Evolutionary conservation across 2,888 invertebrate species (phyloP).

Genomic region (Strigamia transsilvanica): DNA sequence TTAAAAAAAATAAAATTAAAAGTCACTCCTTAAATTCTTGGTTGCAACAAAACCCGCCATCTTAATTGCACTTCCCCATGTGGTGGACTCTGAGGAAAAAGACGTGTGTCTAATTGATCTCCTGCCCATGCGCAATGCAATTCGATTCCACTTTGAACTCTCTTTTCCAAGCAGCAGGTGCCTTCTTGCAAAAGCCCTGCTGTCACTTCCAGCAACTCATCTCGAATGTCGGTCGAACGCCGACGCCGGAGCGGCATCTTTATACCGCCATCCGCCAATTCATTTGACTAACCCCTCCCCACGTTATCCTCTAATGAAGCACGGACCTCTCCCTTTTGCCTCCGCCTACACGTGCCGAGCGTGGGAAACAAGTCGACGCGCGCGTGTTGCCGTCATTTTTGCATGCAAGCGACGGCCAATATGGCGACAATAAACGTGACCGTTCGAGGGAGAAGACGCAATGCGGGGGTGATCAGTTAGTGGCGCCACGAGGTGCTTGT

Average conservation of each 20-base stretch:
- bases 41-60: not conserved
- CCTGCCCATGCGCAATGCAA: not conserved
- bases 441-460: no score
- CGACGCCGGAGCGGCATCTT: not conserved
- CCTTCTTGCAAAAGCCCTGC: no score
- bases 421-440: not conserved
- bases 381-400: not conserved
- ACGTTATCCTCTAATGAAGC: not conserved
- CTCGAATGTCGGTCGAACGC: no score
- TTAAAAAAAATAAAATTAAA: no score
- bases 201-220: no score
- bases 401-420: not conserved
- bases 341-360: conserved; percentile 31
- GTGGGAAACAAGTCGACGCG: conserved; percentile 3
- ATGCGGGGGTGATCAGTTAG: no score
- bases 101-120: conserved; percentile 11
- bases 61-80: conserved; percentile 2
- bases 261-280: not conserved
- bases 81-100: not conserved
- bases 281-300: not conserved
- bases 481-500: no score
- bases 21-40: no score
- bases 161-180: not conserved
- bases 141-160: conserved; percentile 2
- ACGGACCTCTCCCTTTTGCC: not conserved